Base-by-base conservation (phyloP, 1,140 invertebrate species). In the Brachystomella parvula region DNA sequence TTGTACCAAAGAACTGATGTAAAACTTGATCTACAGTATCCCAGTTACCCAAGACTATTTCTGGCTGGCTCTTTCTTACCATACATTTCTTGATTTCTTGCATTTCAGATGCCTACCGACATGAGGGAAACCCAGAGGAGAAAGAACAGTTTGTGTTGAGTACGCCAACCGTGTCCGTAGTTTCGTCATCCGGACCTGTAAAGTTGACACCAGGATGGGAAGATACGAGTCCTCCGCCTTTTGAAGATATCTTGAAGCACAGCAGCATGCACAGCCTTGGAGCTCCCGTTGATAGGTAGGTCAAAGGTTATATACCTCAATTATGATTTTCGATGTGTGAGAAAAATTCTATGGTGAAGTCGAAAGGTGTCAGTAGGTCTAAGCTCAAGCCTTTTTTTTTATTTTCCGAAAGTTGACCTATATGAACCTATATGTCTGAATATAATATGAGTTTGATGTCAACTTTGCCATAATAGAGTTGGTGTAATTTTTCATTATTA, bases 181-280 rank as follows among this genome's bases (percentile, higher is more conserved):
- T 71, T 72, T 47, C 81, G 74, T 75, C 47, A 80, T n/a, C 77
- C 76, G 64, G 80, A 82, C 89, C 89, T 56, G 89, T 92, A 32
- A 85, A 86, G 71, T 79, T 92, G 60, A 89, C 88, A 2, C 90
- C 89, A 0, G 88, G 89, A 58, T 92, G 89, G 89, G 89, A 92
- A 80, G 88, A 87, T 68, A 86, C 84, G 58, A 89, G 47, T 30
- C 62, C 63, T 2, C 57, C 57, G 30, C 60, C 60, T 17, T 62
- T 62, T 29, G 60, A 62, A 39, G 60, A 62, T 26, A 62, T 62
- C 24, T 29, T 68, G 28, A 71, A 68, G 35, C 72, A 71, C 53
- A 70, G 67, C 21, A 71, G 68, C 35, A 66, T 67, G 15, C 68
- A 70, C 29, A 65, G 71, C 12, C 47, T 66, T 1, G 70, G 72